Percentiles rank a stretch among this genome's conserved stretches.
Conservation (phyloP, 2,888 invertebrate species). For the Amphipoea oculea region DNA sequence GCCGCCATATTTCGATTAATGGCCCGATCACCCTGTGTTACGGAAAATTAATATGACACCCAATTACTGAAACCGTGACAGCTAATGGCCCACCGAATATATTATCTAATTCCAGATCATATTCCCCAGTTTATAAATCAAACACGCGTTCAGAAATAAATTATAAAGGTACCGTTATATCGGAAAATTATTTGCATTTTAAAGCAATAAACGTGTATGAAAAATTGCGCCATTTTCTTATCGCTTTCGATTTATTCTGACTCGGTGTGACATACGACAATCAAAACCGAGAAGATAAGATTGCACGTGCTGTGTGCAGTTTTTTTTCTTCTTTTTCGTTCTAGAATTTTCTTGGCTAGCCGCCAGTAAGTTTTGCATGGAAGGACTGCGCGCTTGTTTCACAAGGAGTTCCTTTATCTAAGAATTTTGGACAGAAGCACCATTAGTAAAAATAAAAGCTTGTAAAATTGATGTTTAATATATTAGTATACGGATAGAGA, state of each 20-base stretch:
- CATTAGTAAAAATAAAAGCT: no score
- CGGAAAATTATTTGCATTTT: slow-evolving; percentile 53
- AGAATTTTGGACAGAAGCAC: background rate
- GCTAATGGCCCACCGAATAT: slow-evolving; percentile 38
- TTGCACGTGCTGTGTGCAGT: slow-evolving; percentile 34
- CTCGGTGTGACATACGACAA: slow-evolving; percentile 40
- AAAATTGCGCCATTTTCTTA: slow-evolving; percentile 58
- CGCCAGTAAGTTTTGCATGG: slow-evolving; percentile 37
- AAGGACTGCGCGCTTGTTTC: slow-evolving; percentile 13
- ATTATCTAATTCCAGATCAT: slow-evolving; percentile 30
- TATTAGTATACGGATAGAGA: background rate
- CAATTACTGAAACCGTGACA: slow-evolving; percentile 38
- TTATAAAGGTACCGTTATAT: slow-evolving; percentile 18
- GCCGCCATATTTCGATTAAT: slow-evolving; percentile 32
- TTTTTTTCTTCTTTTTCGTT: slow-evolving; percentile 10
- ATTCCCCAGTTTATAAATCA: slow-evolving; percentile 42
- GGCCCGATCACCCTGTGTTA: slow-evolving; percentile 15
- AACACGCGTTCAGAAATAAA: slow-evolving; percentile 33
- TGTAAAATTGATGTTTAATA: background rate
- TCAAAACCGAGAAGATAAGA: slow-evolving; percentile 47
- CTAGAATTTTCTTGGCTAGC: slow-evolving; percentile 35
- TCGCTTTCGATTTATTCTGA: slow-evolving; percentile 52
- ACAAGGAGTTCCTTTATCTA: slow-evolving; percentile 17
- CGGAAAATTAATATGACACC: slow-evolving; percentile 49
- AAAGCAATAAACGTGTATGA: slow-evolving; percentile 47